Conservation (phyloP, 2,797 vertebrate genomes). For the Cacajao melanocephalus region DNA sequence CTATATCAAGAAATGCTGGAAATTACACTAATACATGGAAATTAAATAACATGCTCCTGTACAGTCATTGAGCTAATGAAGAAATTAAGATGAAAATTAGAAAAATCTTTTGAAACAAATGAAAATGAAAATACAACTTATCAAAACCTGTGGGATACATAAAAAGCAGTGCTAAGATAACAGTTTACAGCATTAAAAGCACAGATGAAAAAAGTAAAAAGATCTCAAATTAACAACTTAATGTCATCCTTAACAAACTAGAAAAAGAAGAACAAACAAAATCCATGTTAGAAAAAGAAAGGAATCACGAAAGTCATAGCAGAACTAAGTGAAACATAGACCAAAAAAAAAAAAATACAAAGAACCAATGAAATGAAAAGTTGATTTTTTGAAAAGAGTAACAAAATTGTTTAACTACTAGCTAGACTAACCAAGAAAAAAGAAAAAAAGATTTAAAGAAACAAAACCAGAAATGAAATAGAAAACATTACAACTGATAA, state of each 20-base stretch:
- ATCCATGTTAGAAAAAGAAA: background rate
- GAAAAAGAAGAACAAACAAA: background rate
- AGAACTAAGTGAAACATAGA: background rate
- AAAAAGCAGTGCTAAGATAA: background rate
- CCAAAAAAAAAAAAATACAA: too few species aligned
- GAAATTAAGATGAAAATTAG: background rate
- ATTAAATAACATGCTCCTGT: background rate
- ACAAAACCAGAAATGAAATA: background rate
- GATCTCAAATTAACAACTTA: background rate
- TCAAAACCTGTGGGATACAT: background rate
- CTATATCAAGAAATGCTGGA: background rate
- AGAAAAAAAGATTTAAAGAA: background rate
- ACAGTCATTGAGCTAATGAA: background rate
- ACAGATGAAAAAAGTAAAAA: background rate
- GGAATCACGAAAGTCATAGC: background rate
- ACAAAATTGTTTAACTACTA: background rate
- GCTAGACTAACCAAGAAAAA: background rate
- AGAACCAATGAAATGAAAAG: background rate
- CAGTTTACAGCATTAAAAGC: background rate
- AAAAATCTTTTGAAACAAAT: background rate
- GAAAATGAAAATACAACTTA: background rate
- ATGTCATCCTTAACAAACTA: background rate
- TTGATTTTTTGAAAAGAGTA: background rate
- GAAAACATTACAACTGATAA: background rate
- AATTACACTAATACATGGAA: background rate